Base-by-base conservation (phyloP, 1,140 invertebrate species). In the Dinoponera quadriceps region DNA sequence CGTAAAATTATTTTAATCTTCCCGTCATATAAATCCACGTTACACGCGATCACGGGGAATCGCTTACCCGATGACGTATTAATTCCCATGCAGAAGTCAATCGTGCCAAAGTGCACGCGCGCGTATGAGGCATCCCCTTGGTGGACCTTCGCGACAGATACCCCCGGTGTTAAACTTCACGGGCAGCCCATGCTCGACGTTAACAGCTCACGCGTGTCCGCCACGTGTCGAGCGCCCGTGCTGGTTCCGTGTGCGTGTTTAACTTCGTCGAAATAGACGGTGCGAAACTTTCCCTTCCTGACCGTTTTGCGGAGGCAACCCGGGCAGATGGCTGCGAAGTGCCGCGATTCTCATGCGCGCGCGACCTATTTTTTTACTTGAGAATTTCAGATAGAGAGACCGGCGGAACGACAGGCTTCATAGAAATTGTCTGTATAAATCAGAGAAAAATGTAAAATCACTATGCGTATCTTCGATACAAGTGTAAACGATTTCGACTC, bases 201-300 rank as follows among this genome's bases (percentile, higher is more conserved):
- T 91, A 91, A 91, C 90, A 86, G 90, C 74, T 75, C 66, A 74
- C 90, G 87, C 90, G 90, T 91, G 90, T 81, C 85, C 18, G 90
- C 60, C 90, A 91, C 90, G 90, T 91, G 90, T 75, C 83, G 66
- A 22, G 33, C 73, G 73, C 49, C 54, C 84, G 49, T 78, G 83
- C 73, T 66, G 44, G 65, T 63, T 7, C 83, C 87, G 74, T 75
- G 71, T 62, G 54, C 66, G 81, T 87, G 82, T 85, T 90, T 88
- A 90, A 88, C 87, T 89, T 73, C 62, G 69, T 49, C 78, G 88
- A 90, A 90, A 89, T 88, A 85, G 63, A 48, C 69, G 57, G 33
- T 55, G 48, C 49, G 49, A 86, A 49, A 83, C 59, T 77, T 88
- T 81, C 72, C 75, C 88, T 84, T 86, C 89, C 77, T 75, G 59